Conservation (phyloP, 2,797 vertebrate species). For the Meriones psammophilus region DNA sequence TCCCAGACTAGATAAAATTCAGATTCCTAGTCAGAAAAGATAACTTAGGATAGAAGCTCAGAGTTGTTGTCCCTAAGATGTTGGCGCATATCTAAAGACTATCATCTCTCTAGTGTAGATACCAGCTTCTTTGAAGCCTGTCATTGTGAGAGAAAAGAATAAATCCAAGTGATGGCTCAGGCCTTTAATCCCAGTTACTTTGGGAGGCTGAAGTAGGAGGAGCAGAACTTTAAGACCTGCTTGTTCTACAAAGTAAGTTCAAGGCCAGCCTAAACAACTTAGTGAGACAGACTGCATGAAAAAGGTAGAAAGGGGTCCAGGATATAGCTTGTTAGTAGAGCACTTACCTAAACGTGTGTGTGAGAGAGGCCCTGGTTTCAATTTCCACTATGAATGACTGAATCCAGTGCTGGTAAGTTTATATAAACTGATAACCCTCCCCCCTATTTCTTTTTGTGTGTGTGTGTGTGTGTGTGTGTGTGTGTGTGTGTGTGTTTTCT, state of each 20-base stretch:
- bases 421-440: background rate
- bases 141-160: background rate
- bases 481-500: background rate
- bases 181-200: background rate
- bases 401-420: background rate
- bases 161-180: background rate
- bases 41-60: constrained; percentile 3
- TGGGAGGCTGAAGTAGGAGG: background rate
- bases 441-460: background rate
- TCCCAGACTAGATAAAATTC: background rate
- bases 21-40: background rate
- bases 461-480: background rate
- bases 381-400: background rate
- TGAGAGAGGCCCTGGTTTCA: background rate
- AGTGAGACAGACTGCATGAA: background rate
- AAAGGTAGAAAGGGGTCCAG: background rate
- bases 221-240: background rate
- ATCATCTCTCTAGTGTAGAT: background rate
- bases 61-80: background rate
- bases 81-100: background rate
- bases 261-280: background rate
- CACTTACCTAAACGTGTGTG: background rate
- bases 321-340: background rate
- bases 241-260: background rate
- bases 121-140: background rate